These are phyloP conservation scores for Achatina immaculata DNA, from an alignment of 1,140 invertebrate genomes.

Conservation along the genomic window DNA sequence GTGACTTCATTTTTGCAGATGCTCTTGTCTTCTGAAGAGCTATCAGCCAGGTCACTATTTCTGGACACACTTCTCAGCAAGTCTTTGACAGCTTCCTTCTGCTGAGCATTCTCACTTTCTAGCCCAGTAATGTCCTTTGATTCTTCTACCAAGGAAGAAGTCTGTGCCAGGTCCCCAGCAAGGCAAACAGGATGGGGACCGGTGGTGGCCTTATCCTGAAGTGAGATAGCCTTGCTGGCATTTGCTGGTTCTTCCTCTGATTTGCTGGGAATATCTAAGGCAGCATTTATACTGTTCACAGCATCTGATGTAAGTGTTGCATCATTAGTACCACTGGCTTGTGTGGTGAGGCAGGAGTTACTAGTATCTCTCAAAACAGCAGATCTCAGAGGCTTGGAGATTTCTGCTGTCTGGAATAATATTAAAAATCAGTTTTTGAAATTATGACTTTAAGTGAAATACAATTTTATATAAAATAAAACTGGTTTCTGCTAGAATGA, in stretches of 20 bases:
- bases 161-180: not conserved
- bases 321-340: not conserved
- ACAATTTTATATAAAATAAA: too few species aligned
- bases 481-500: too few species aligned
- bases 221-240: not conserved
- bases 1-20: not conserved
- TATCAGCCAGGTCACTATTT: not conserved
- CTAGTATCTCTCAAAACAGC: not conserved
- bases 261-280: not conserved
- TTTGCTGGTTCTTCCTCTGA: not conserved
- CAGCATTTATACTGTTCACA: not conserved
- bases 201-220: not conserved
- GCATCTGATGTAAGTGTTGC: not conserved
- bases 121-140: not conserved
- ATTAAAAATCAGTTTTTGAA: too few species aligned
- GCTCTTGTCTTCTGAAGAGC: not conserved
- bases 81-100: not conserved
- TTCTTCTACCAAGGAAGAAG: not conserved
- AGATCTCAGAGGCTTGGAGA: not conserved
- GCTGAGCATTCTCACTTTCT: not conserved
- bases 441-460: too few species aligned
- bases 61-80: not conserved
- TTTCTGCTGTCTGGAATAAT: not conserved
- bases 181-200: not conserved
- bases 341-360: not conserved